Base-by-base conservation (phyloP, 23 tunicate species). In the Clavelina lepadiformis region DNA sequence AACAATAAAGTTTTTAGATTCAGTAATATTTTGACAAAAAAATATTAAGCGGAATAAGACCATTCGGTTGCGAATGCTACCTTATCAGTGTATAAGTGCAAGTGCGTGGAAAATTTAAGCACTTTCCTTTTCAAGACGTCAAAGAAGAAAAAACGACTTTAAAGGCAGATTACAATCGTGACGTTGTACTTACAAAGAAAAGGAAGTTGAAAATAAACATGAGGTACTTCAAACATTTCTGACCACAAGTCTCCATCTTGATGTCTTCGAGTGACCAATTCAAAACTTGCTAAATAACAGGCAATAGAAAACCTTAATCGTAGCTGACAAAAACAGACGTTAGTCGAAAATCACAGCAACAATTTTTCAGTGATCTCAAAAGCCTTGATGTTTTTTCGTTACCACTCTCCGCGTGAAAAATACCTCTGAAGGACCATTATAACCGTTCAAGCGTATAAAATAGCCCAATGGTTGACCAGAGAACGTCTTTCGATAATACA, bases 151-250 rank as follows among this genome's bases (percentile, higher is more conserved):
- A 6, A 5, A 41, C 4, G 38, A n/a, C 25, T 22, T 4, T 3
- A 1, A 11, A 3, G 27, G 3, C 27, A 21, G 25, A 7, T 3
- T 2, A 30, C 3, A 20, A n/a, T 18, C 18, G 8, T 31, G 13
- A 73, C 18, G 38, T 37, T 21, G 29, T 52, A 89, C 96, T 88
- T 68, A 88, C 96, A 60, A 88, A 88, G 33, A 88, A 38, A n/a
- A 88, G 71, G 0, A 88, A 51, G 49, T 88, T 88, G 85, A 88
- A 88, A 31, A 74, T 15, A 30, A 88, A 88, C 87, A 88, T 65
- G 61, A 68, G 33, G 69, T 76, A 88, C 58, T 88, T 88, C 73
- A 56, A 21, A 28, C 82, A 76, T 8, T 76, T 76, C 24, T 38
- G 44, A 1, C 73, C 82, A 4, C 54, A 38, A 11, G 60, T 47